Conservation (phyloP, 2,113 vertebrate species). For the Sardina pilchardus region DNA sequence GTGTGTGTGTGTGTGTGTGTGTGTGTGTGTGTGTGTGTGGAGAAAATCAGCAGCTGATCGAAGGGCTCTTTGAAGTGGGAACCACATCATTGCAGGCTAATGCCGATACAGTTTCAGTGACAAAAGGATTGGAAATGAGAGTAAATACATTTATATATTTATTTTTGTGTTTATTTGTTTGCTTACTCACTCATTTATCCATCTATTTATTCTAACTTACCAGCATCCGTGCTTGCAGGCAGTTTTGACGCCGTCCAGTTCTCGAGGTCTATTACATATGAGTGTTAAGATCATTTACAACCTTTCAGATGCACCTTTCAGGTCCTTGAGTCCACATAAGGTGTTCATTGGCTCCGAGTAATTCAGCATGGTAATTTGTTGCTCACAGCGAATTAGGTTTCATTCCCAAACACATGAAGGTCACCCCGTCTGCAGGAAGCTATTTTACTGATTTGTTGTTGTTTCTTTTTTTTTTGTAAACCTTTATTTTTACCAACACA, state of each 20-base stretch:
- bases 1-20: neutral
- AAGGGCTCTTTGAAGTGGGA: neutral
- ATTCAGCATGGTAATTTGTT: constrained; percentile 67
- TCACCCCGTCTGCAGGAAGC: constrained; percentile 75
- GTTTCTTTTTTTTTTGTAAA: constrained; percentile 68
- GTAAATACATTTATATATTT: neutral
- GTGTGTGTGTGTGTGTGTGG: neutral
- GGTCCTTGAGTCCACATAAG: constrained; percentile 2
- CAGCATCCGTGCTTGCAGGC: neutral
- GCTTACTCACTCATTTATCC: neutral
- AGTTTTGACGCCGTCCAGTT: neutral
- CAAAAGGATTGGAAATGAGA: neutral
- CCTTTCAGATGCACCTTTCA: neutral
- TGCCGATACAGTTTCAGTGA: neutral
- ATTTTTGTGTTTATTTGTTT: neutral
- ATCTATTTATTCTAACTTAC: neutral
- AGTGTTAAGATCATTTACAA: constrained; percentile 5
- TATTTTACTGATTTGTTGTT: constrained; percentile 63
- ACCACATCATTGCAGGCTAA: neutral
- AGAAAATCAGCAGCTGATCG: neutral
- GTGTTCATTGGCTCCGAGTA: constrained; percentile 49
- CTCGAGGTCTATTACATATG: neutral
- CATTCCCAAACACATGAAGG: constrained; percentile 74
- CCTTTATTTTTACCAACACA: constrained; percentile 76
- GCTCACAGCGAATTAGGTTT: constrained; percentile 73